Evolutionary conservation across 2,113 vertebrate genomes (phyloP).

Genomic region (Nymphicus hollandicus): DNA sequence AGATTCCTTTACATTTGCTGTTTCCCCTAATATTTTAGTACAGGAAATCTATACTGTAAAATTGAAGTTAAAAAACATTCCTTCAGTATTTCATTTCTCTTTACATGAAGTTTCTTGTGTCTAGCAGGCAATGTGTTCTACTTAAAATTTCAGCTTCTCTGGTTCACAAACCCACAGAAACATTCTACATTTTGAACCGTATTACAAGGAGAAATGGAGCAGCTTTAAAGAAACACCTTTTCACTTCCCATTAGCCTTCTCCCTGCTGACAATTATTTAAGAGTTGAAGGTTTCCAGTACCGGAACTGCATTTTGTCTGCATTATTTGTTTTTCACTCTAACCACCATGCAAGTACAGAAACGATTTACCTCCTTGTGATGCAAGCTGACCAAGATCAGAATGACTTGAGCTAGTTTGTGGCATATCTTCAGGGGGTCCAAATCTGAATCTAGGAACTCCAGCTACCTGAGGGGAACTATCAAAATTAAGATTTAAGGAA

Average conservation of each 20-base stretch:
- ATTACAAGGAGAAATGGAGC: background rate
- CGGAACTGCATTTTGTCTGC: background rate
- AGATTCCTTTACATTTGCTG: background rate
- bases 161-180: background rate
- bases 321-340: background rate
- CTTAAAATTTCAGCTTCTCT: background rate
- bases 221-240: background rate
- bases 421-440: slow-evolving; percentile 87
- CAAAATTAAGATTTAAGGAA: background rate
- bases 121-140: background rate
- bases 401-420: slow-evolving; percentile 89
- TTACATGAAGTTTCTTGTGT: background rate
- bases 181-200: background rate
- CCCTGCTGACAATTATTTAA: background rate
- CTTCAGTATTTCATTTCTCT: background rate
- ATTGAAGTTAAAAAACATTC: background rate
- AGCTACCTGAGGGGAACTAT: slow-evolving; percentile 91
- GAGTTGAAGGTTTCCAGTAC: background rate
- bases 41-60: background rate
- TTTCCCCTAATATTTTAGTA: background rate
- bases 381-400: slow-evolving; percentile 93
- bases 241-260: background rate
- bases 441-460: slow-evolving; percentile 91
- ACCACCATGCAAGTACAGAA: background rate
- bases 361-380: slow-evolving; percentile 90